These are phyloP conservation scores for Syngnathus scovelli DNA, from an alignment of 2,113 vertebrate species.

Conservation along the genomic window DNA sequence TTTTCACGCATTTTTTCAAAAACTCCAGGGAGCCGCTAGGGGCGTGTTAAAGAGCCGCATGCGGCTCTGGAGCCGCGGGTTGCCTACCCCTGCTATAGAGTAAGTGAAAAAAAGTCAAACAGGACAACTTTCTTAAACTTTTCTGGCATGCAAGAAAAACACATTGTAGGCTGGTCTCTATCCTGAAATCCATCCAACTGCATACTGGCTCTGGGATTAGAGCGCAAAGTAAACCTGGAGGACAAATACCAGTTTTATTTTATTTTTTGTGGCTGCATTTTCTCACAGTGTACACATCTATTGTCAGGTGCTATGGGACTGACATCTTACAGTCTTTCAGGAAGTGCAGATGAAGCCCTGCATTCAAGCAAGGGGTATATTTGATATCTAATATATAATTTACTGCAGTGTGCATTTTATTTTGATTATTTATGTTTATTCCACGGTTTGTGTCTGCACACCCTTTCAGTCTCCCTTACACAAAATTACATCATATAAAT, in stretches of 20 bases:
- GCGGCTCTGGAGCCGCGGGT: too few relatives aligned
- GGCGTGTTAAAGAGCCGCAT: too few relatives aligned
- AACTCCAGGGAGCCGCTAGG: too few relatives aligned
- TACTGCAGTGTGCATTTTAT: too few relatives aligned
- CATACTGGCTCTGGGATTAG: conserved; percentile 37
- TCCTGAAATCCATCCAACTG: conserved; percentile 32
- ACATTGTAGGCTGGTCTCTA: conserved; percentile 17
- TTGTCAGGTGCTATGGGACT: conserved; percentile 11
- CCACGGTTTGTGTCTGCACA: too few relatives aligned
- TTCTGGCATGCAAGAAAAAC: conserved; percentile 19
- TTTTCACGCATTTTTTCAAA: too few relatives aligned
- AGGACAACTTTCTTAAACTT: conserved; percentile 5
- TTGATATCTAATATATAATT: too few relatives aligned
- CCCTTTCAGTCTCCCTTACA: too few relatives aligned
- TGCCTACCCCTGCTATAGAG: too few relatives aligned
- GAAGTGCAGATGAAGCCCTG: conserved; percentile 4
- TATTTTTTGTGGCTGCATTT: conserved; percentile 15
- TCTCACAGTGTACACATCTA: conserved; percentile 23
- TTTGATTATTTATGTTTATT: too few relatives aligned
- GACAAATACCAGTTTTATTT: conserved; percentile 5
- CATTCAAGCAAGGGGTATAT: too few relatives aligned
- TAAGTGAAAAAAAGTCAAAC: not conserved
- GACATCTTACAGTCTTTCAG: conserved; percentile 16
- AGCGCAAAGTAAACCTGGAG: conserved; percentile 21
- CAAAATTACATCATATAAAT: too few relatives aligned